Evolutionary conservation across 2,888 invertebrate species (phyloP).

Genomic region (Mesoligia furuncula): DNA sequence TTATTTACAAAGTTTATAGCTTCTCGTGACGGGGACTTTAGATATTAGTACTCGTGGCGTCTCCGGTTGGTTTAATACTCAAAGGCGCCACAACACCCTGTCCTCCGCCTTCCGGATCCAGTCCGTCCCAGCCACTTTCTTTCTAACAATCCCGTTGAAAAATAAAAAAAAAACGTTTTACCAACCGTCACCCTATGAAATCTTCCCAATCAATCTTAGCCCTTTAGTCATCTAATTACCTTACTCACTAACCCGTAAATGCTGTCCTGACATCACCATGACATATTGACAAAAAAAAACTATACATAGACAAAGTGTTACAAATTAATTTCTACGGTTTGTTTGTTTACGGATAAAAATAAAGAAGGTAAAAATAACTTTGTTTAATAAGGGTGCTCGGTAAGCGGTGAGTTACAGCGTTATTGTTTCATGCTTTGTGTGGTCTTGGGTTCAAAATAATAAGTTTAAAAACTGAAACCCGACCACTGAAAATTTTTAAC

Average conservation of each 20-base stretch:
- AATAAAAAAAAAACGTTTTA: not conserved
- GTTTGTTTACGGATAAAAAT: conserved; percentile 46
- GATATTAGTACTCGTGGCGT: too few relatives aligned
- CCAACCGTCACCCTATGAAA: not conserved
- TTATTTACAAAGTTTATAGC: too few relatives aligned
- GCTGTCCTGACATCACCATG: conserved; percentile 29
- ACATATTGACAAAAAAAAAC: conserved; percentile 52
- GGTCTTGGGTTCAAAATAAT: conserved; percentile 23
- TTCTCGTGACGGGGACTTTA: too few relatives aligned
- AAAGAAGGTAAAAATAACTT: conserved; percentile 49
- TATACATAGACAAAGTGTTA: conserved; percentile 29
- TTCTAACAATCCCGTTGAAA: too few relatives aligned
- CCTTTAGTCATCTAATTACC: conserved; percentile 61
- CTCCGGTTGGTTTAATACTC: too few relatives aligned
- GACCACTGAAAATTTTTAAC: too few relatives aligned
- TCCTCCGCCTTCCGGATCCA: too few relatives aligned
- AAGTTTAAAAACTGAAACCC: too few relatives aligned
- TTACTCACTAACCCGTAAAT: conserved; percentile 63
- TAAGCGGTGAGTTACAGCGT: not conserved
- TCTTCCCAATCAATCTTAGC: conserved; percentile 46
- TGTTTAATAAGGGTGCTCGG: conserved; percentile 37
- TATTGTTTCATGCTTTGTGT: conserved; percentile 37
- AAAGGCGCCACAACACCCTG: too few relatives aligned
- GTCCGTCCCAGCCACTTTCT: too few relatives aligned
- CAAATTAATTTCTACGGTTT: conserved; percentile 54